Conservation (phyloP, 2,113 vertebrate genomes). For the Hippocampus comes region DNA sequence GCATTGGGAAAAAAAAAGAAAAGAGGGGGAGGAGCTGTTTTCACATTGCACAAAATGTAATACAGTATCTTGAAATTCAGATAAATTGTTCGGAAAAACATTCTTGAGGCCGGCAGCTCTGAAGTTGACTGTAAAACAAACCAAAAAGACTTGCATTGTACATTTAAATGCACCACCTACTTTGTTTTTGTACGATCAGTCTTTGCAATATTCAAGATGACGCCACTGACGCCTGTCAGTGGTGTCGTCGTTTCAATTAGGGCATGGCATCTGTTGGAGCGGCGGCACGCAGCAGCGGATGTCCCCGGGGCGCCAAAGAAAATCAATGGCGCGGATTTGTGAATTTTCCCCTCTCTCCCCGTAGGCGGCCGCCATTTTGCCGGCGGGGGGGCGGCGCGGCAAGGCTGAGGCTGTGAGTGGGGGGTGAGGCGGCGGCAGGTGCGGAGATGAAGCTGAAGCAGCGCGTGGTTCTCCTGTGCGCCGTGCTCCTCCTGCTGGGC, state of each 20-base stretch:
- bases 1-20: too few species aligned
- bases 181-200: neutral
- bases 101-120: too few species aligned
- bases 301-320: neutral
- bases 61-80: too few species aligned
- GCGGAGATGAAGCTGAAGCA: constrained; percentile 97
- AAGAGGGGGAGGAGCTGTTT: too few species aligned
- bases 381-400: constrained; percentile 53
- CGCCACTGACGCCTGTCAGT: neutral
- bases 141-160: too few species aligned
- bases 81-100: too few species aligned
- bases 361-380: constrained; percentile 3
- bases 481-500: constrained; percentile 92
- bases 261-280: neutral
- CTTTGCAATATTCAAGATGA: neutral
- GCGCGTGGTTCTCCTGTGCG: constrained; percentile 88
- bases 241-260: neutral
- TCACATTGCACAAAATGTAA: too few species aligned
- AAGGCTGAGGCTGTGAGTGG: constrained; percentile 54
- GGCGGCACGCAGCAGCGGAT: neutral
- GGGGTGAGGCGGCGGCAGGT: constrained; percentile 9
- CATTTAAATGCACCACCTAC: too few species aligned
- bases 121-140: too few species aligned
- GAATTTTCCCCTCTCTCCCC: neutral
- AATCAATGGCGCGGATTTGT: neutral